Evolutionary conservation across 2,113 vertebrate species (phyloP).

Genomic region (Theristicus caerulescens): DNA sequence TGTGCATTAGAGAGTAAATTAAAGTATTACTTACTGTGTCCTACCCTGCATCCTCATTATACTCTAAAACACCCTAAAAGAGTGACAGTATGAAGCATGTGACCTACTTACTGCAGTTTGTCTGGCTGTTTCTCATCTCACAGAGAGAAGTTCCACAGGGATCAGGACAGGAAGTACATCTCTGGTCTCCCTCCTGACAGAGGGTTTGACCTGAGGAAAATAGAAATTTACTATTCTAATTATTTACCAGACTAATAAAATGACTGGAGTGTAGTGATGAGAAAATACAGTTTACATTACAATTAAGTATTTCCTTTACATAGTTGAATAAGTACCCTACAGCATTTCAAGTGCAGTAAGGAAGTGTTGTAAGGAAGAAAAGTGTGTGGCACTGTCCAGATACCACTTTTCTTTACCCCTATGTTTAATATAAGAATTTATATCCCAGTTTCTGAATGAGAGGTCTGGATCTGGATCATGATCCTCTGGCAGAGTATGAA

Average conservation of each 20-base stretch:
- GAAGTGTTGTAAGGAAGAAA: neutral
- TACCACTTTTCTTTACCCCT: neutral
- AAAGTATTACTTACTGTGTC: neutral
- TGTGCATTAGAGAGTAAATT: neutral
- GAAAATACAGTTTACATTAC: neutral
- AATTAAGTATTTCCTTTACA: neutral
- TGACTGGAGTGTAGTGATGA: neutral
- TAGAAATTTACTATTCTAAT: neutral
- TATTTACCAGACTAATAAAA: neutral
- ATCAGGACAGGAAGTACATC: slow-evolving; percentile 81
- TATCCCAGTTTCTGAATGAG: neutral
- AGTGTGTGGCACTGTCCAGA: neutral
- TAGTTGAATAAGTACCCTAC: neutral
- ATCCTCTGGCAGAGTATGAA: neutral
- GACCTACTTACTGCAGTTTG: slow-evolving; percentile 87
- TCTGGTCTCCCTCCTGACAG: slow-evolving; percentile 81
- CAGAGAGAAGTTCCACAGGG: slow-evolving; percentile 76
- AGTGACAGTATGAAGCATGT: neutral
- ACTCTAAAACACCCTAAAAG: neutral
- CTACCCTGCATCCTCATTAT: neutral
- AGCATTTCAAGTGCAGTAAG: neutral
- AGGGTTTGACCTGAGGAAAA: slow-evolving; percentile 73
- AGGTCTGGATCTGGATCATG: neutral
- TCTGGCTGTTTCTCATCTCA: slow-evolving; percentile 66
- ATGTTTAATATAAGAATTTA: neutral